A percentile compares a stretch with the other conserved stretches of the same genome.
Conservation (phyloP, 2,888 invertebrate species). For the Polydrusus pterygomalis region DNA sequence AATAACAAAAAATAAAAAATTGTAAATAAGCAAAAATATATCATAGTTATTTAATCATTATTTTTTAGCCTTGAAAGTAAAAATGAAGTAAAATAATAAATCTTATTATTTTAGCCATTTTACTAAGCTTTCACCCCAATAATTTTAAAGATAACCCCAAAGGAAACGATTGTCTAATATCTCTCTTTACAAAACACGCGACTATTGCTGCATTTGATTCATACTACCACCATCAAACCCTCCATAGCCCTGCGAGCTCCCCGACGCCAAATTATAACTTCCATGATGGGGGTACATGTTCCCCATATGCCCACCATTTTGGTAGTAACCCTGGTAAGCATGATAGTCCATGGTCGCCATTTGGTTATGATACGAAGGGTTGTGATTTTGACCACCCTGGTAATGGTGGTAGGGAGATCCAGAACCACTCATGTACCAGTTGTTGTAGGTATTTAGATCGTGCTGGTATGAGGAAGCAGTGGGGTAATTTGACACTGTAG, state of each 20-base stretch:
- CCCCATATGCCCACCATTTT: conserved; percentile 37
- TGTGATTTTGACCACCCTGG: conserved; percentile 14
- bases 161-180: neutral
- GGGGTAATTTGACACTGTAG: conserved; percentile 2
- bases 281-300: conserved; percentile 41
- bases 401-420: conserved; percentile 31
- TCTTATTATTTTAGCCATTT: neutral
- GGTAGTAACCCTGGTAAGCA: conserved; percentile 26
- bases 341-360: conserved; percentile 11
- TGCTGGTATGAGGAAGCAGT: conserved; percentile 5
- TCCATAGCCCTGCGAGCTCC: conserved; percentile 31
- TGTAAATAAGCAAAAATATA: neutral
- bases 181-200: neutral
- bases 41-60: too few species aligned
- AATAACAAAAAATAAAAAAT: neutral
- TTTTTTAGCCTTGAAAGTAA: neutral
- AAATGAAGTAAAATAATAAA: neutral
- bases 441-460: conserved; percentile 35
- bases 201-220: conserved; percentile 45
- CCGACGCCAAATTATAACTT: conserved; percentile 29
- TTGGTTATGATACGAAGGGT: conserved; percentile 33
- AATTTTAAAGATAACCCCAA: neutral
- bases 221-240: conserved; percentile 30
- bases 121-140: neutral
- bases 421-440: conserved; percentile 41